Percentiles rank a stretch among this genome's conserved stretches.
phyloP scores from a whole-genome alignment of 2,888 invertebrate species.

The Orthonevra nobilis region DNA sequence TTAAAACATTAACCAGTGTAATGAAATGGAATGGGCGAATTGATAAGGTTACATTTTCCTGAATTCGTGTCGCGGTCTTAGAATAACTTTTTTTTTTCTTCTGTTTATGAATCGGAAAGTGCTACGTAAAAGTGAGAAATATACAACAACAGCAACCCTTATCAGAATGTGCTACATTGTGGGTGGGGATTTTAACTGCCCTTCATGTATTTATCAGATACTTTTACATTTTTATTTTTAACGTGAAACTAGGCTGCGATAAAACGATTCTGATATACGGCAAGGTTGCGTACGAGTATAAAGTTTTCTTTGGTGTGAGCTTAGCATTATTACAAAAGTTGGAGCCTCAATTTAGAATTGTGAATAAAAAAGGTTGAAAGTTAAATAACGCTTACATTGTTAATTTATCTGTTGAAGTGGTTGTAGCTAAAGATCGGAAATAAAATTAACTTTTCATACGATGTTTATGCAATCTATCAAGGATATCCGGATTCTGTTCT shows the following conservation, averaged over 20 bases:
- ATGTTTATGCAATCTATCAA: too few relatives aligned
- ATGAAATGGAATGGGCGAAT: slow-evolving; percentile 70
- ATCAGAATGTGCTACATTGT: not conserved
- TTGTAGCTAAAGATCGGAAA: too few relatives aligned
- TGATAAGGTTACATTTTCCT: slow-evolving; percentile 65
- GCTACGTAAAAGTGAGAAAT: slow-evolving; percentile 53
- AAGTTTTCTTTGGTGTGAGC: too few relatives aligned
- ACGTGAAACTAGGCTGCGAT: not conserved
- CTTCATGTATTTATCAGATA: slow-evolving; percentile 36
- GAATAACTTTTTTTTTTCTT: slow-evolving; percentile 40
- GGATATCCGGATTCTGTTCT: too few relatives aligned
- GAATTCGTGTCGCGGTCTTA: slow-evolving; percentile 41
- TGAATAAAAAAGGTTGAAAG: too few relatives aligned
- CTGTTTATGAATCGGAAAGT: slow-evolving; percentile 67
- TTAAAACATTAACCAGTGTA: slow-evolving; percentile 69
- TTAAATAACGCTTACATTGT: too few relatives aligned
- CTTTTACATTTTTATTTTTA: not conserved
- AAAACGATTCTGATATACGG: not conserved
- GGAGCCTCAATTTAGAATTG: too few relatives aligned
- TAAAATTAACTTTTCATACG: too few relatives aligned
- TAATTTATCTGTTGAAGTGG: too few relatives aligned
- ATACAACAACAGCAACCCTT: slow-evolving; percentile 14
- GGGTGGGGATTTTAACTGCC: slow-evolving; percentile 16
- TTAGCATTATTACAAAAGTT: too few relatives aligned
- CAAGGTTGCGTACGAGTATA: not conserved